Base-by-base conservation (phyloP, 2,797 vertebrate genomes). In the Lagodon rhomboides region DNA sequence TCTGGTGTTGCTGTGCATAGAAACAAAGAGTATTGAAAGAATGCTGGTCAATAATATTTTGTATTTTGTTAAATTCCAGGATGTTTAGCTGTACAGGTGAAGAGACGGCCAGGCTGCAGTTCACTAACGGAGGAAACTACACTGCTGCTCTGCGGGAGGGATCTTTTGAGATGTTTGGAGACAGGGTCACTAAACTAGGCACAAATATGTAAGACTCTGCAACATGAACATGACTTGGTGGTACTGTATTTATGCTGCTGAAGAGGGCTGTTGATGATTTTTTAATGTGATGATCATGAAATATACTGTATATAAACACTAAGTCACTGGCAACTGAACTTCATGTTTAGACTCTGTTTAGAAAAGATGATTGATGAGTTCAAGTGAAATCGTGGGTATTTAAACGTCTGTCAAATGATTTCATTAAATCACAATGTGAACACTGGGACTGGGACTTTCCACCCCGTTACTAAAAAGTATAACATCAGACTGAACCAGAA, bases 111-210 rank as follows among this genome's bases (percentile, higher is more conserved):
- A 95, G 94, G 66, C 62, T 87, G 6, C 94, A 97, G 87, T 99
- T 99, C 89, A 95, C 34, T 46, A 96, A 96, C 4, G 95, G 94
- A 49, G 98, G 97, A 53, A 97, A 95, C 94, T 99, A 98, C 1
- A 61, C 93, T 0, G 18, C 91, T 51, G 95, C 97, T 16, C 90
- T 94, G 15, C 96, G 95, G 34, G 97, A 99, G 92, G 98, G 97
- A 60, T 99, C 98, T 43, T 98, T 98, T 72, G 97, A 99, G 50
- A 94, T 98, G 74, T 97, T 96, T 90, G 98, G 98, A 88, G 98
- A 99, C 84, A 93, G 98, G 85, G 95, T 97, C 85, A 96, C 97
- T 85, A 99, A 97, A 90, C 95, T 99, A 46, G 98, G 98, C 87
- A 99, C 97, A 71, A 99, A 99, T 66, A 99, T 99, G 98, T 99